Percentiles rank a stretch among this genome's conserved stretches.
phyloP scores from a whole-genome alignment of 2,797 vertebrate genomes.

The Pipistrellus pygmaeus region DNA sequence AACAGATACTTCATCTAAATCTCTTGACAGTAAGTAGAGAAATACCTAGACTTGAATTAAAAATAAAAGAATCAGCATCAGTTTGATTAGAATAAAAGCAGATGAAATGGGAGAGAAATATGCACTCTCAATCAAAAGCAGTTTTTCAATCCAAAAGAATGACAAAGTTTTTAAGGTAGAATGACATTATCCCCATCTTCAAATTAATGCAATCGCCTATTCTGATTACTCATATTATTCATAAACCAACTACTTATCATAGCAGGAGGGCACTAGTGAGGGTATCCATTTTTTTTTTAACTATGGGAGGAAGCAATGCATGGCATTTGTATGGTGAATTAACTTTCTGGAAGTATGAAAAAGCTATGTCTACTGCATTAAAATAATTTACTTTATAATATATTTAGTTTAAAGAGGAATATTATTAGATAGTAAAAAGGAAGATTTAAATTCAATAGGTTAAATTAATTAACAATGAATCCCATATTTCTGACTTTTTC shows the following conservation, averaged over 20 bases:
- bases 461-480: slow-evolving; percentile 23
- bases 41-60: slow-evolving; percentile 61
- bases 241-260: not conserved
- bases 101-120: slow-evolving; percentile 32
- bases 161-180: not conserved
- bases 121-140: slow-evolving; percentile 6
- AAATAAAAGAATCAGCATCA: slow-evolving; percentile 34
- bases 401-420: not conserved
- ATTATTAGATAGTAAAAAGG: not conserved
- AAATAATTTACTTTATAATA: not conserved
- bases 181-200: not conserved
- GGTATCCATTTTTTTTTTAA: not conserved
- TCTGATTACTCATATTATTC: slow-evolving; percentile 42
- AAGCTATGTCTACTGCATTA: not conserved
- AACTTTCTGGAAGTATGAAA: not conserved
- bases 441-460: not conserved
- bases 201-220: slow-evolving; percentile 55
- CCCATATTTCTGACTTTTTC: not conserved
- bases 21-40: slow-evolving; percentile 60
- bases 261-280: not conserved
- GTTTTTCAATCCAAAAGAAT: not conserved
- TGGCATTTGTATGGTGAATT: not conserved
- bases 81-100: slow-evolving; percentile 66
- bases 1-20: slow-evolving; percentile 68
- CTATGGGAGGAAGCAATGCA: not conserved